A percentile compares a stretch with the other conserved stretches of the same genome.
Evolutionary conservation across 2,888 invertebrate species (phyloP).

Genomic region (Caenorhabditis drosophilae): DNA sequence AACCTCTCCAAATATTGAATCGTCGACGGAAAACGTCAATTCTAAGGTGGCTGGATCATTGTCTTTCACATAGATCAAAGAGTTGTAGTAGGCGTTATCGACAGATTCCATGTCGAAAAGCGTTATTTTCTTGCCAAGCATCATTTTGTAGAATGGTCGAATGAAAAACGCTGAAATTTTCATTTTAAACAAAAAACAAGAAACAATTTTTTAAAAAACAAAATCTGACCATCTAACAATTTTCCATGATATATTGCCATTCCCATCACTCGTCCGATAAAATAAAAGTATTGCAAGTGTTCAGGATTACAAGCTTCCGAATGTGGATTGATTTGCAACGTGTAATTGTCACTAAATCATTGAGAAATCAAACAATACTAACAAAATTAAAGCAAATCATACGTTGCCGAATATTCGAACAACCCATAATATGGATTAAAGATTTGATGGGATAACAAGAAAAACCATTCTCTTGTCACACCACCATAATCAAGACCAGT

Average conservation of each 20-base stretch:
- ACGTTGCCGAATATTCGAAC: conserved; percentile 99
- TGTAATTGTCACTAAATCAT: conserved; percentile 87
- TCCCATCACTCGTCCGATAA: conserved; percentile 95
- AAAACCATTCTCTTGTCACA: conserved; percentile 88
- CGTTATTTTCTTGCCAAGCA: conserved; percentile 90
- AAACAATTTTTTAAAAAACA: background rate
- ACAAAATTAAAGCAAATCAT: conserved; percentile 72
- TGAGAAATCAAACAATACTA: background rate
- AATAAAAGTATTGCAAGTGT: conserved; percentile 95
- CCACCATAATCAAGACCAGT: conserved; percentile 60
- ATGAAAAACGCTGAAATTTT: conserved; percentile 87
- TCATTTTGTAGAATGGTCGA: conserved; percentile 99
- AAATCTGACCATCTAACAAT: conserved; percentile 82
- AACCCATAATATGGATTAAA: conserved; percentile 99
- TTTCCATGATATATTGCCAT: conserved; percentile 99
- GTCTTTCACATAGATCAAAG: conserved; percentile 85
- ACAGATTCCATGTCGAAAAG: conserved; percentile 98
- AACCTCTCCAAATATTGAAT: conserved; percentile 86
- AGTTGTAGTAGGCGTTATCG: conserved; percentile 97
- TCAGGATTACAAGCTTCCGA: conserved; percentile 97
- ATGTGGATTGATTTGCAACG: conserved; percentile 96
- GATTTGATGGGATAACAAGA: conserved; percentile 97
- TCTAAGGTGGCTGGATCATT: conserved; percentile 83
- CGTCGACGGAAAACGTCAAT: conserved; percentile 92
- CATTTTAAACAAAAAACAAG: conserved; percentile 70